Evolutionary conservation across 1,140 invertebrate species (phyloP).

Genomic region (Scaptodrosophila lebanonensis): DNA sequence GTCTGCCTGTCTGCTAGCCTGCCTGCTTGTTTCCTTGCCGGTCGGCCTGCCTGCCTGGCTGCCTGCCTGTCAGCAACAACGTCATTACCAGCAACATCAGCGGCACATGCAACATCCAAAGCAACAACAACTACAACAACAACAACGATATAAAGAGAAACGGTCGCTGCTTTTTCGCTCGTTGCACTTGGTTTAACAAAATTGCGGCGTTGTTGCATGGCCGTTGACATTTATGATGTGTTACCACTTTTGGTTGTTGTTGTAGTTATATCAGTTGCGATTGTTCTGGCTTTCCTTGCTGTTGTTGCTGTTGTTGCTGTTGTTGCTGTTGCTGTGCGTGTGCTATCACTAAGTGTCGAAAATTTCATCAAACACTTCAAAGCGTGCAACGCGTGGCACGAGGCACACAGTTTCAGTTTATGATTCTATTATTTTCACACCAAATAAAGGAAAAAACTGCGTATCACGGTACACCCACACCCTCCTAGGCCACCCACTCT

Average conservation of each 20-base stretch:
- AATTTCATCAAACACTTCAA: slow-evolving; percentile 75
- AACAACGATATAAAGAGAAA: no score
- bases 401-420: slow-evolving; percentile 67
- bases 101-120: background rate
- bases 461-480: slow-evolving; percentile 71
- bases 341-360: slow-evolving; percentile 73
- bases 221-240: slow-evolving; percentile 74
- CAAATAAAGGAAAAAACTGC: slow-evolving; percentile 74
- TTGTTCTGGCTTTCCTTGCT: background rate
- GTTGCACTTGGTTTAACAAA: slow-evolving; percentile 64
- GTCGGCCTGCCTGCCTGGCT: no score
- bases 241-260: slow-evolving; percentile 23
- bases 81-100: slow-evolving; percentile 47
- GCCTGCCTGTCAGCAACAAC: slow-evolving; percentile 33
- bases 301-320: slow-evolving; percentile 6
- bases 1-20: no score
- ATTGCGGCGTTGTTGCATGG: slow-evolving; percentile 60
- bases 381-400: slow-evolving; percentile 48
- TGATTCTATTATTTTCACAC: slow-evolving; percentile 75
- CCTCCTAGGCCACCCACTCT: no score
- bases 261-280: background rate
- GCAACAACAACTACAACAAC: slow-evolving; percentile 12
- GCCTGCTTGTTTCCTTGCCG: no score
- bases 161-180: slow-evolving; percentile 19
- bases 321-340: slow-evolving; percentile 43